phyloP scores from a whole-genome alignment of 2,797 vertebrate species.

The Hafferia zeledoni region DNA sequence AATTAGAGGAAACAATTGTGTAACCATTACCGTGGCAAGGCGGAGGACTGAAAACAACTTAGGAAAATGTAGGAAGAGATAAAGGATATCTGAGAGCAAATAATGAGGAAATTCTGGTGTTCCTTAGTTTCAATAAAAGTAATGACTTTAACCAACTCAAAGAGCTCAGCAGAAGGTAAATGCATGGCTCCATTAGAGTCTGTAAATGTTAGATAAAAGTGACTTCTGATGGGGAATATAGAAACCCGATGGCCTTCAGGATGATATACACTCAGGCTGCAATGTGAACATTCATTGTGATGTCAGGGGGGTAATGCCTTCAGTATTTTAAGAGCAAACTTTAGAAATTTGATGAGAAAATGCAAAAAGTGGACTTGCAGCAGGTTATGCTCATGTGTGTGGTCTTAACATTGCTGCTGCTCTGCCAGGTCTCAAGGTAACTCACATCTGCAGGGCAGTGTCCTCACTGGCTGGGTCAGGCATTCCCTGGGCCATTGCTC shows the following conservation, averaged over 20 bases:
- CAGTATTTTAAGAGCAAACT: background rate
- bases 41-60: background rate
- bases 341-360: background rate
- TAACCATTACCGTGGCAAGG: background rate
- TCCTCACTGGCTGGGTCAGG: background rate
- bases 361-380: background rate
- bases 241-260: background rate
- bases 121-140: constrained; percentile 21
- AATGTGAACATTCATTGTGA: background rate
- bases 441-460: background rate
- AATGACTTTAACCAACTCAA: background rate
- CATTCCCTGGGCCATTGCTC: background rate
- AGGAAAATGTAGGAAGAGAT: background rate
- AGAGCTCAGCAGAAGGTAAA: background rate
- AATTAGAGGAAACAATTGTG: background rate
- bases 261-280: background rate
- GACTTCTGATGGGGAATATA: constrained; percentile 8
- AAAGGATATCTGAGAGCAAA: background rate
- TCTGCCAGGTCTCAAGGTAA: background rate
- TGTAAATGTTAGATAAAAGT: constrained; percentile 9
- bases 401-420: background rate
- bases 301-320: constrained; percentile 8
- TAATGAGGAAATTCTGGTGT: background rate
- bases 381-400: background rate
- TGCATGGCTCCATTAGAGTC: background rate